Evolutionary conservation across 1,140 invertebrate genomes (phyloP).

Genomic region (Ganaspis sp.): DNA sequence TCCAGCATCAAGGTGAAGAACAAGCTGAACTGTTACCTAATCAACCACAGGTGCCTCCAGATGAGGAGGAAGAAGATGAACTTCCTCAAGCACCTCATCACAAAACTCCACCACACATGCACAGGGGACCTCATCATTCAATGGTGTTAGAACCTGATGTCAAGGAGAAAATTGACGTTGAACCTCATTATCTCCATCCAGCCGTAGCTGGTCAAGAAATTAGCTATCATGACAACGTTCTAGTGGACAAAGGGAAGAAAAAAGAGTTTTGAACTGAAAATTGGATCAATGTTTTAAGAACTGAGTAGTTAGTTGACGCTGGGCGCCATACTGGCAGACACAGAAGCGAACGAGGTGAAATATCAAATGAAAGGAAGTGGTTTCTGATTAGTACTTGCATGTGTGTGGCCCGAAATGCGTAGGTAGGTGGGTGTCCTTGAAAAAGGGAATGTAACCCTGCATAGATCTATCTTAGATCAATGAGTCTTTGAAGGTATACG

Average conservation of each 20-base stretch:
- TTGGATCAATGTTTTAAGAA: background rate
- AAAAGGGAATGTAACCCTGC: background rate
- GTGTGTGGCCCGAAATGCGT: background rate
- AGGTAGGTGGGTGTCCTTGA: background rate
- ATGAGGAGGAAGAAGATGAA: constrained; percentile 51
- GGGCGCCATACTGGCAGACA: constrained; percentile 9
- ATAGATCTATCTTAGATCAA: background rate
- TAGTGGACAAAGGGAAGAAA: constrained; percentile 71
- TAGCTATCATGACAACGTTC: constrained; percentile 74
- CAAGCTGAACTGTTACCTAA: constrained; percentile 32
- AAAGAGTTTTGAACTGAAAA: constrained; percentile 63
- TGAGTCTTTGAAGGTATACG: constrained; percentile 26
- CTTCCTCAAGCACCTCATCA: constrained; percentile 61
- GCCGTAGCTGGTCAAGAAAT: constrained; percentile 76
- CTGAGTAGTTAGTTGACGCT: constrained; percentile 9
- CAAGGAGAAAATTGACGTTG: constrained; percentile 76
- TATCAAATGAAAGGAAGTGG: background rate
- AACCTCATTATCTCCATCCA: constrained; percentile 75
- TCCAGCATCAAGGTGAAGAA: constrained; percentile 48
- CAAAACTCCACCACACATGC: constrained; percentile 53
- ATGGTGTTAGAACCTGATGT: constrained; percentile 71
- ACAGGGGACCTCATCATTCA: constrained; percentile 72
- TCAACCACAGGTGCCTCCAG: constrained; percentile 35
- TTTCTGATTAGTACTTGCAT: background rate
- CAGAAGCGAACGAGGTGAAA: background rate